Percentiles rank a stretch among this genome's conserved stretches.
phyloP scores from a whole-genome alignment of 2,797 vertebrate genomes.

The Falco berigora region DNA sequence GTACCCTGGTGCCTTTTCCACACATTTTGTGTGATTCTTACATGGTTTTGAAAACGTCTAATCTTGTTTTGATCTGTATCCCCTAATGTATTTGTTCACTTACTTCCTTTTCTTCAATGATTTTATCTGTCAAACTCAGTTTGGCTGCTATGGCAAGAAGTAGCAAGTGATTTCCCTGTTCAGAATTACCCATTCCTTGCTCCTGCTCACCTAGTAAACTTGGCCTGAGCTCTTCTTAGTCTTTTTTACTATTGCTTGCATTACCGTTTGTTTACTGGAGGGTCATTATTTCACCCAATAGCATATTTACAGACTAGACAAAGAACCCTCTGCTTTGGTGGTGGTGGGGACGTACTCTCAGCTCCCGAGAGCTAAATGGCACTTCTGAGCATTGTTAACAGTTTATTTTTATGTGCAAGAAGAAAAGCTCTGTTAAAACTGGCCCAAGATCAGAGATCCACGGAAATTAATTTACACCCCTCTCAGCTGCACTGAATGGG shows the following conservation, averaged over 20 bases:
- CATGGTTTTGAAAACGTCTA: neutral
- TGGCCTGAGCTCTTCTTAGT: neutral
- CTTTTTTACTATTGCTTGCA: neutral
- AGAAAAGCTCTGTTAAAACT: conserved; percentile 25
- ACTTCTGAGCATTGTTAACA: neutral
- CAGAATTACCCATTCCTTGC: neutral
- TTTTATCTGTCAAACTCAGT: neutral
- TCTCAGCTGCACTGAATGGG: neutral
- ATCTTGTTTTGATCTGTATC: neutral
- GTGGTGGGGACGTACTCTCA: neutral
- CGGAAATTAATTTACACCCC: neutral
- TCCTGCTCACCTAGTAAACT: neutral
- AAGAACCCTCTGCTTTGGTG: neutral
- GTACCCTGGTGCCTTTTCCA: neutral
- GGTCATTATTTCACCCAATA: neutral
- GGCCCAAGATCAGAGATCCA: neutral
- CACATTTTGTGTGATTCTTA: neutral
- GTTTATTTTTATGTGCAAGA: neutral
- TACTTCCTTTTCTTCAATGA: neutral
- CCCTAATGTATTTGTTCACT: neutral
- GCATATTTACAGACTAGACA: neutral
- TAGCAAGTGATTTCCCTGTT: neutral
- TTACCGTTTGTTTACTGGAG: neutral
- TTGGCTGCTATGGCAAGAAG: neutral
- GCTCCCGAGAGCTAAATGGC: neutral